Evolutionary conservation across 2,888 invertebrate species (phyloP).

Genomic region (Miltochrista miniata): DNA sequence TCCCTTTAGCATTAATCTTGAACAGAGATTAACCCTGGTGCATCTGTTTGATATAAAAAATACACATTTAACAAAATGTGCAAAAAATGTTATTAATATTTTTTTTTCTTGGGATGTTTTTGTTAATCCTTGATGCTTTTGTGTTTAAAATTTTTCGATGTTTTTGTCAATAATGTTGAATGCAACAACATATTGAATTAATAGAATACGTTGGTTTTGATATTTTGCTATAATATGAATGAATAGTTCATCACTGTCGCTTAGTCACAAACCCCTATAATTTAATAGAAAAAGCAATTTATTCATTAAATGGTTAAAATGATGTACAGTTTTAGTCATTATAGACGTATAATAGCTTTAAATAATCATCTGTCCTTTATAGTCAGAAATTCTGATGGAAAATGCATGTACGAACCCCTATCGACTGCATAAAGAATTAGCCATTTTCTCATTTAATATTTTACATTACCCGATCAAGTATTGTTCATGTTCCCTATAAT

Average conservation of each 20-base stretch:
- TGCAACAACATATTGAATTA: not conserved
- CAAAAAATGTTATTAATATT: slow-evolving; percentile 35
- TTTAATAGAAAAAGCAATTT: no score
- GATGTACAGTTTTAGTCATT: slow-evolving; percentile 4
- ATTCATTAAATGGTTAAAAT: not conserved
- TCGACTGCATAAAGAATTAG: slow-evolving; percentile 3
- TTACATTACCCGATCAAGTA: slow-evolving; percentile 27
- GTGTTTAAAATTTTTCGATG: not conserved
- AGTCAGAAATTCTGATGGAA: slow-evolving; percentile 1
- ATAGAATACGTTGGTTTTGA: not conserved
- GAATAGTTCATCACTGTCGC: not conserved
- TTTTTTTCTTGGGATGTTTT: slow-evolving; percentile 10
- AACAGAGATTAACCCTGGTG: slow-evolving; percentile 25
- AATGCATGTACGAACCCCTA: slow-evolving; percentile 2
- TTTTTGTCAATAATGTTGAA: slow-evolving; percentile 5
- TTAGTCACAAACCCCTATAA: slow-evolving; percentile 9
- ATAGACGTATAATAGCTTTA: not conserved
- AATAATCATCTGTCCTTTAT: not conserved
- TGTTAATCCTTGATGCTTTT: not conserved
- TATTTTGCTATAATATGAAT: no score
- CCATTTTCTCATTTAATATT: slow-evolving; percentile 22
- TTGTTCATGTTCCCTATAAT: slow-evolving; percentile 27
- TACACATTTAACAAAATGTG: slow-evolving; percentile 34
- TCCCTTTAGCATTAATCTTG: slow-evolving; percentile 6
- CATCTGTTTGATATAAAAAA: slow-evolving; percentile 43